Conservation (phyloP, 2,797 vertebrate genomes). For the Halcyon smyrnensis region DNA sequence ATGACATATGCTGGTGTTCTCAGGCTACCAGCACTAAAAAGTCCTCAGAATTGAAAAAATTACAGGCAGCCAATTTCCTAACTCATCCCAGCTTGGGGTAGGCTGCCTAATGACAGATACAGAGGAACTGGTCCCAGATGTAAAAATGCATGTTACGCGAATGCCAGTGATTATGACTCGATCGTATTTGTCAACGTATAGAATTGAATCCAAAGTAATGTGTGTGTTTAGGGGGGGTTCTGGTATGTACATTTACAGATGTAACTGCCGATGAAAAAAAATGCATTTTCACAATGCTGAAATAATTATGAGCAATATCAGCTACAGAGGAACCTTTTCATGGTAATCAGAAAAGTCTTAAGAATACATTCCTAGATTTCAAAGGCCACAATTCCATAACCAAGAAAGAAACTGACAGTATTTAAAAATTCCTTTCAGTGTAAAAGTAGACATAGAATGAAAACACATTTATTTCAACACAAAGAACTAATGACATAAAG, state of each 20-base stretch:
- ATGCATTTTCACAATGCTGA: not conserved
- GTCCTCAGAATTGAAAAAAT: constrained; percentile 40
- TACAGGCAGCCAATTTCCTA: constrained; percentile 51
- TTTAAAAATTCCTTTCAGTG: constrained; percentile 11
- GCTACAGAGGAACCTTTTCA: constrained; percentile 20
- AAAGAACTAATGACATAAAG: constrained; percentile 49
- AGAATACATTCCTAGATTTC: constrained; percentile 31
- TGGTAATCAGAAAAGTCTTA: not conserved
- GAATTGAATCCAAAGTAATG: not conserved
- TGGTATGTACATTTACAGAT: not conserved
- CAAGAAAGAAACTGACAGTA: constrained; percentile 3
- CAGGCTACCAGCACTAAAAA: constrained; percentile 64
- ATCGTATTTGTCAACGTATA: not conserved
- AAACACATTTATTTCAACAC: constrained; percentile 60
- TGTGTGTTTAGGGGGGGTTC: not conserved
- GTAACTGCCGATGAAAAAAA: not conserved
- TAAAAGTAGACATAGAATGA: constrained; percentile 23
- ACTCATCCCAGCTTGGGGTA: constrained; percentile 28
- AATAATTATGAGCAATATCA: constrained; percentile 41
- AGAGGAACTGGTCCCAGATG: constrained; percentile 48
- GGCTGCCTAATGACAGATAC: constrained; percentile 37
- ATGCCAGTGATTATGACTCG: not conserved
- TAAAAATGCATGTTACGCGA: not conserved
- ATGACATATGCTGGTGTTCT: constrained; percentile 71
- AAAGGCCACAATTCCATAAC: constrained; percentile 30